phyloP scores from a whole-genome alignment of 1,140 invertebrate species.

The Hypsibius dujardini region DNA sequence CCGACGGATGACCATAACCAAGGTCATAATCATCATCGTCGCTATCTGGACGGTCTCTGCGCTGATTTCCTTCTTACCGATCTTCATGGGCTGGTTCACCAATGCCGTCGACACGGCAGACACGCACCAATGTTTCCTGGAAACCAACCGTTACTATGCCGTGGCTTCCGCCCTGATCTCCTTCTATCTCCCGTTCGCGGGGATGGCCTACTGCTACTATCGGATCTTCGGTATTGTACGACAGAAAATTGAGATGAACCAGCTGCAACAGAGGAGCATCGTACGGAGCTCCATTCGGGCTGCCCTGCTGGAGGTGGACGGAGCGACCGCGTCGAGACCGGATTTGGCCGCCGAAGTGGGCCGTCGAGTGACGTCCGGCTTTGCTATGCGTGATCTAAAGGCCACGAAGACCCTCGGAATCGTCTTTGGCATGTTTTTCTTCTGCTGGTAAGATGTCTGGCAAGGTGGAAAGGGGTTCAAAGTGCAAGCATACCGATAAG shows the following conservation, averaged over 20 bases:
- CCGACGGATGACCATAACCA: conserved; percentile 64
- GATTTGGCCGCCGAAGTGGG: conserved; percentile 30
- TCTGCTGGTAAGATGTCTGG: too few species aligned
- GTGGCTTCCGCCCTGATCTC: conserved; percentile 78
- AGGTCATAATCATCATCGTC: conserved; percentile 71
- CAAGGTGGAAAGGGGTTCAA: too few species aligned
- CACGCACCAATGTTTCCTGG: conserved; percentile 62
- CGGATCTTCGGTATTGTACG: conserved; percentile 51
- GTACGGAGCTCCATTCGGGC: conserved; percentile 16
- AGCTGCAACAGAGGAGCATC: conserved; percentile 20
- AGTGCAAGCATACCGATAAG: too few species aligned
- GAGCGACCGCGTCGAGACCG: neutral
- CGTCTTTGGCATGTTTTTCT: conserved; percentile 80
- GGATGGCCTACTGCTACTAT: conserved; percentile 79
- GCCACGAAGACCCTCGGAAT: conserved; percentile 84
- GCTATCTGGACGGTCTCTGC: conserved; percentile 77
- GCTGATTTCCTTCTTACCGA: conserved; percentile 79
- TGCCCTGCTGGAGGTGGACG: conserved; percentile 18
- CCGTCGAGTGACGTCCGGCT: conserved; percentile 41
- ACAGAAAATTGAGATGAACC: conserved; percentile 21
- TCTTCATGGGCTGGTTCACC: conserved; percentile 80
- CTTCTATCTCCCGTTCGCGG: conserved; percentile 86
- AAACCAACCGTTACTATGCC: conserved; percentile 71
- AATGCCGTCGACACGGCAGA: conserved; percentile 46
- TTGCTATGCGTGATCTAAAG: conserved; percentile 63